Evolutionary conservation across 2,113 vertebrate species (phyloP).

Genomic region (Camelus bactrianus): DNA sequence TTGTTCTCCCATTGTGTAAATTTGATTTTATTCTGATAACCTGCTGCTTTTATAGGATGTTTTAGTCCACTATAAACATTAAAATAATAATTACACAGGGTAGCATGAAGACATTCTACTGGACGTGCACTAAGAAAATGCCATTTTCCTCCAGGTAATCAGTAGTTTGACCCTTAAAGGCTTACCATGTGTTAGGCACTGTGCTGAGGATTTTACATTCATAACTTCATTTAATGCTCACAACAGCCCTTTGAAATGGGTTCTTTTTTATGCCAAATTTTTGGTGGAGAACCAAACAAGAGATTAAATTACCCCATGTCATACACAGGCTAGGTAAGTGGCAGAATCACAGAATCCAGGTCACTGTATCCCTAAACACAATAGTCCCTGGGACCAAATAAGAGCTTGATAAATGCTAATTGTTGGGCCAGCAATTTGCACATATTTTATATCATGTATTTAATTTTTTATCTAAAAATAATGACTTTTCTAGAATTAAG

Average conservation of each 20-base stretch:
- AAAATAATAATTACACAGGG: neutral
- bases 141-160: neutral
- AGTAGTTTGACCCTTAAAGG: conserved; percentile 1
- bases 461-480: conserved; percentile 1
- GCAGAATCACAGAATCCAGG: neutral
- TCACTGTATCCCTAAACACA: conserved; percentile 40
- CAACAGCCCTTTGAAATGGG: neutral
- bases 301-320: neutral
- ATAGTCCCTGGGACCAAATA: neutral
- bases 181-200: neutral
- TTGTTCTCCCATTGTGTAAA: conserved; percentile 35
- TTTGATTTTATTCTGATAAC: conserved; percentile 43
- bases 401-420: conserved; percentile 13
- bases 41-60: conserved; percentile 46
- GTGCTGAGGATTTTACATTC: neutral
- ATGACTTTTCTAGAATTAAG: neutral
- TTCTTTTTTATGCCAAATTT: neutral
- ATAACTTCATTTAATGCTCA: conserved; percentile 30
- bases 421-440: neutral
- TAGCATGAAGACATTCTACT: neutral
- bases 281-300: neutral
- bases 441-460: neutral
- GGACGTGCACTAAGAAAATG: conserved; percentile 24
- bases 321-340: neutral
- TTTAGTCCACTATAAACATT: conserved; percentile 19